Evolutionary conservation across 2,888 invertebrate species (phyloP), one percentile per base, ranked within the genome.

Genomic region (Xylocampa areola): DNA sequence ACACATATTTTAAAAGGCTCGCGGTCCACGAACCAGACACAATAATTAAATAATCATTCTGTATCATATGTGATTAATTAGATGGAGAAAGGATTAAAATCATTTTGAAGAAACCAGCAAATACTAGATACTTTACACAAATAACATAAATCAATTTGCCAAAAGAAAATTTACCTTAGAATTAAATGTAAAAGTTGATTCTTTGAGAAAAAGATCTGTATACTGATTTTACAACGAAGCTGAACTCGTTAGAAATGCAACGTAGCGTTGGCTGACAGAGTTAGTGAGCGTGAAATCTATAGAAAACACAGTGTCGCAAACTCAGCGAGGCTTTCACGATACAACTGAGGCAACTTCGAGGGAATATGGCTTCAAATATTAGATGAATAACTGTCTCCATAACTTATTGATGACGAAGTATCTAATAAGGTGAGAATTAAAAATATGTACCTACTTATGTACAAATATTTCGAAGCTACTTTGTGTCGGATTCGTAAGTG

Each of bases 211-310:
- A 39, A 37, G 32, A 44, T 10, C 10, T 7, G 11, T 21, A 37
- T 47, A 52, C 55, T 14, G 25, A 57, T 52, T 52, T 57, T 21
- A 45, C 45, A 60, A 35, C 32, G 45, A 36, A 25, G 39, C 33
- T 58, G 39, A 49, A 66, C 55, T 49, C 33, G 51, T 44, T 68
- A 55, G 49, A 68, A 54, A 58, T 62, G 48, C 49, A 62, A 57
- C 41, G 55, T 40, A 53, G 45, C 45, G 40, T 16, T 57, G 30
- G 35, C 5, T 35, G 16, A 41, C 23, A 14, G 19, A 27, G 53
- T 36, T 64, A 64, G 33, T 44, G 43, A 58, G 53, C 58, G 35
- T 69, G 29, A 54, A 58, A 58, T 68, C 58, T 58, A 40, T 43
- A 44, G 52, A 44, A 57, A 69, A 64, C 29, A 68, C 36, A 49